Evolutionary conservation across 2,888 invertebrate species (phyloP), one percentile per base, ranked within the genome.

Genomic region (Rhyacophila evoluta): DNA sequence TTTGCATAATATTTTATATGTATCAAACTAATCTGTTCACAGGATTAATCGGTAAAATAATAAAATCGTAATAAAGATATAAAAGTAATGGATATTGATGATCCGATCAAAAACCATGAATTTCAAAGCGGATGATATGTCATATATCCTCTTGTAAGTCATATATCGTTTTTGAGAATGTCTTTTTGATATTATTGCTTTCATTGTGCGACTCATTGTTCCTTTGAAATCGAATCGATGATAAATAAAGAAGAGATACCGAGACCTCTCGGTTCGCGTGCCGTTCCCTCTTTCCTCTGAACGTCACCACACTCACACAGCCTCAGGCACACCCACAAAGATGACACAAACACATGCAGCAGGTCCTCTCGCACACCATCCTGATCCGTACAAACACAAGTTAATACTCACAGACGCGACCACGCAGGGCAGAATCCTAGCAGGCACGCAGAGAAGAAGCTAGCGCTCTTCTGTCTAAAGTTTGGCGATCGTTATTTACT

Each of bases 371-470:
- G 33, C 74, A 77, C 79, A 78, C 77, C 73, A 75, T 55, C 55
- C 55, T 55, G 55, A 8, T 55, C 25, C 55, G 19, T 25, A 55
- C 55, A 8, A 55, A 55, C 10, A 55, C 55, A 12, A 55, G 55
- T 55, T 10, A 55, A 55, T 55, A 74, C 81, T 74, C 79, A 77
- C 80, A 73, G 74, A 68, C 74, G 72, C 72, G 19, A 33, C 33
- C 37, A 68, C 37, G 38, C 72, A 33, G 28, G 29, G 33, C 75
- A 81, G 83, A 83, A 80, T 82, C 82, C 82, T 81, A 79, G 81
- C 81, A 74, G 77, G 77, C 74, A 79, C 73, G 80, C 80, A 76
- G 75, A 80, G 80, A 82, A 82, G 82, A 82, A 82, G 82, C 82
- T 75, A 77, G 78, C 74, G 38, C 67, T 75, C 41, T 79, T 75